Conservation (phyloP, 2,888 invertebrate genomes). For the Acholoe squamosa region DNA sequence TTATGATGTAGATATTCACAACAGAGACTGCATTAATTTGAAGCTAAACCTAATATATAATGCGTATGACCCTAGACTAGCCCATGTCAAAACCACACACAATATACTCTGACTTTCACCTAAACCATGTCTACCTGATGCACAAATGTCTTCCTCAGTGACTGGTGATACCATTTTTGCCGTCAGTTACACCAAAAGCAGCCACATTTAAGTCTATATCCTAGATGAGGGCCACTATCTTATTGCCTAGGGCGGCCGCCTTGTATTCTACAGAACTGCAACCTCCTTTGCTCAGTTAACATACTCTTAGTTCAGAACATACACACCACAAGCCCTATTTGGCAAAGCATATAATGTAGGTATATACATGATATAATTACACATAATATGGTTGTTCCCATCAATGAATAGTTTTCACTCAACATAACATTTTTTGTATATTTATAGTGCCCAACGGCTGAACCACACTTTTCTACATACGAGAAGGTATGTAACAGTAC, state of each 20-base stretch:
- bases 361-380: constrained; percentile 52
- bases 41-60: constrained; percentile 51
- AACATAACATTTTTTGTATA: constrained; percentile 51
- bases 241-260: background rate
- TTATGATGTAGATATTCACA: constrained; percentile 55
- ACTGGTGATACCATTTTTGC: constrained; percentile 47
- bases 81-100: constrained; percentile 49
- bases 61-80: constrained; percentile 43
- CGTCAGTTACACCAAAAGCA: constrained; percentile 47
- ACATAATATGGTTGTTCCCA: constrained; percentile 46
- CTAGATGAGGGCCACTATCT: constrained; percentile 12
- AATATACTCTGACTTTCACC: constrained; percentile 44
- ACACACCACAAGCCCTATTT: constrained; percentile 43
- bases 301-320: constrained; percentile 34
- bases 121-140: constrained; percentile 36
- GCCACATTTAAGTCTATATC: background rate
- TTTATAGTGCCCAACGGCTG: constrained; percentile 13
- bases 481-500: background rate
- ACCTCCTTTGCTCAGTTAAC: constrained; percentile 23
- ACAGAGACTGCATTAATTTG: constrained; percentile 50
- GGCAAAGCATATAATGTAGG: constrained; percentile 34
- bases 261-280: constrained; percentile 22
- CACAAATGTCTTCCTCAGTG: background rate
- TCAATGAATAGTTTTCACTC: constrained; percentile 31
- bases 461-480: constrained; percentile 4